Base-by-base conservation (phyloP, 2,888 invertebrate species). In the Fragum whitleyi region DNA sequence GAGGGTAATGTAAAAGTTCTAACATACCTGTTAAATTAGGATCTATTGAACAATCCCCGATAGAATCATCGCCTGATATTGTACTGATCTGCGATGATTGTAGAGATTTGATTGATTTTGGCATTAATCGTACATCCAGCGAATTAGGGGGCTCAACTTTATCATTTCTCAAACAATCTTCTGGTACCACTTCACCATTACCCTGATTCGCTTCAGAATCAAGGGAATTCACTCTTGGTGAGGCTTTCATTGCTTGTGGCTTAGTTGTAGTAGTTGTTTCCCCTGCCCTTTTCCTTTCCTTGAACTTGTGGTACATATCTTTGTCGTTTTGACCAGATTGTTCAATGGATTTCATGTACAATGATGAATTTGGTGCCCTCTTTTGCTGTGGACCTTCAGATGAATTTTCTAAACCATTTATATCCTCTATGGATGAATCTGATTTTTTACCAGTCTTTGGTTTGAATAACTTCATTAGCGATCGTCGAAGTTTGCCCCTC, bases 1-100 rank as follows among this genome's bases (percentile, higher is more conserved):
- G 21, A 53, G n/a, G 53, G n/a, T 21, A 57, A 28, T 1, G 7
- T 6, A 28, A 28, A 14, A 14, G 26, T 7, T 26, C 2, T 14
- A 51, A 79, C 91, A 79, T 79, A 90, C 92, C 91, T 81, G 91
- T 90, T 1, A 90, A 77, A 75, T 90, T 89, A 51, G 89, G 87
- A 74, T 92, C 91, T 14, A 92, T 87, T 0, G 92, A 92, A 68
- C 92, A 92, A 57, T 92, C 91, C 21, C 92, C 92, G 21, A 92
- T 91, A 11, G 91, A 91, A 71, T 92, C 92, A 74, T 90, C 90
- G 16, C 85, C 86, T 3, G 90, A 90, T 11, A 87, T 81, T 55
- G 87, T 81, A 73, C 90, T 90, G 47, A 85, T 83, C 59, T 86
- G 78, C 9, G 89, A 88, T 3, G 87, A 83, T 70, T 89, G 90